Evolutionary conservation across 37 sponge, comb jelly and placozoan species (phyloP).

Genomic region (Bolinopsis microptera): DNA sequence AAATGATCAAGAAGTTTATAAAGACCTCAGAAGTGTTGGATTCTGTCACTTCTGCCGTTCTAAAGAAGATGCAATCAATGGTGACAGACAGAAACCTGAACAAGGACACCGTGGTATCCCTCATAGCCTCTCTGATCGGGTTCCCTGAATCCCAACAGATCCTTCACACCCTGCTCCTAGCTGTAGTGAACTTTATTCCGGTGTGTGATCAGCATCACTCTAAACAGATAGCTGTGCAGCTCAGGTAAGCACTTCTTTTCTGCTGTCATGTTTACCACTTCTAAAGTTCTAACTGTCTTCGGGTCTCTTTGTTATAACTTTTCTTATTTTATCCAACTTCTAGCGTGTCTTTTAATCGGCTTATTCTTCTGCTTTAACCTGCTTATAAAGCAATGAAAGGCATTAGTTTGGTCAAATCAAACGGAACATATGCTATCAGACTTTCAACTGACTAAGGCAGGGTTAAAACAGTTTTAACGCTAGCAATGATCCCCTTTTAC

Average conservation of each 20-base stretch:
- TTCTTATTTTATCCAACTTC: no score
- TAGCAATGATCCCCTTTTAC: no score
- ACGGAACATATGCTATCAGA: no score
- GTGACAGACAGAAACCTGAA: not conserved
- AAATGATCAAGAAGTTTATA: not conserved
- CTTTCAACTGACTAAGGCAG: no score
- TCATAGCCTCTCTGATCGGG: not conserved
- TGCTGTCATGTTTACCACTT: no score
- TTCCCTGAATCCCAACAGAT: not conserved
- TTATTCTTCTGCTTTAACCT: no score
- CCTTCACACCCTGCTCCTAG: not conserved
- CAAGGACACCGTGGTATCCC: not conserved
- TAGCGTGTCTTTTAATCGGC: no score
- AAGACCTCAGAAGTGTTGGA: not conserved
- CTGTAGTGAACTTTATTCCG: not conserved
- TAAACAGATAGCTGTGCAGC: not conserved
- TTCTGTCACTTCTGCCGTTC: not conserved
- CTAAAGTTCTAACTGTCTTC: no score
- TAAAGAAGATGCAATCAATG: not conserved
- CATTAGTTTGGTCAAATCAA: no score
- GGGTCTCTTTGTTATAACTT: no score
- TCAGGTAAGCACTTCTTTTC: not conserved
- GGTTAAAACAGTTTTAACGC: no score
- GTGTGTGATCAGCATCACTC: not conserved
- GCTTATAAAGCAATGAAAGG: no score